Evolutionary conservation across 2,113 vertebrate genomes (phyloP), one percentile per base, ranked within the genome.

Genomic region (Siniperca chuatsi): DNA sequence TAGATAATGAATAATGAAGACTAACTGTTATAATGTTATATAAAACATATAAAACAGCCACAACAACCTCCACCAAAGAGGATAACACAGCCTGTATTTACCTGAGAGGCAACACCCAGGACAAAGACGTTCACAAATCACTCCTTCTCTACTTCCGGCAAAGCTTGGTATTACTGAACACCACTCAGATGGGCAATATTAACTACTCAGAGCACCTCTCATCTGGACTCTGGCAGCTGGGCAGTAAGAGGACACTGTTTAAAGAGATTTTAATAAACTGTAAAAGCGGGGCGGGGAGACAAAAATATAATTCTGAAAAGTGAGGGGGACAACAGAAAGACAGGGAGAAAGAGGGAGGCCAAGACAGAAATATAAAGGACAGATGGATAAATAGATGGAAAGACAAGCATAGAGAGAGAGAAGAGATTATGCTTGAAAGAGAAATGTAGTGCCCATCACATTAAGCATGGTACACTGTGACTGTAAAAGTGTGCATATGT

Each of bases 191-290:
- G 37, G 35, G 67, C 52, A 44, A 70, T 46, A 58, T 23, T 72
- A 46, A 84, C 50, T 18, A 44, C 11, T 65, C 50, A 80, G 25
- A 62, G 58, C 6, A 3, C 29, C 55, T 50, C 42, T 62, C 42
- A 50, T 75, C 6, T 64, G 18, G 73, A 35, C 69, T 62, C 42
- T 79, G 64, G 50, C 37, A 15, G 60, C 40, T 78, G 50, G 60
- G 18, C 67, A 82, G 42, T 16, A 50, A 75, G 60, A 66, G 50
- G 60, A 66, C 35, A 50, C 20, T 52, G 42, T 67, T 42, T 33
- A 48, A 71, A 78, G 65, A 60, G 11, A 66, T 58, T 50, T 58
- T 58, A 78, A 10, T 72, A 84, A 76, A 37, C 33, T 52, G 16
- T 52, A 52, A 52, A 48, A 48, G 46, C 15, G 46, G 44, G 10